phyloP scores from a whole-genome alignment of 2,113 vertebrate species.

The Columba livia region DNA sequence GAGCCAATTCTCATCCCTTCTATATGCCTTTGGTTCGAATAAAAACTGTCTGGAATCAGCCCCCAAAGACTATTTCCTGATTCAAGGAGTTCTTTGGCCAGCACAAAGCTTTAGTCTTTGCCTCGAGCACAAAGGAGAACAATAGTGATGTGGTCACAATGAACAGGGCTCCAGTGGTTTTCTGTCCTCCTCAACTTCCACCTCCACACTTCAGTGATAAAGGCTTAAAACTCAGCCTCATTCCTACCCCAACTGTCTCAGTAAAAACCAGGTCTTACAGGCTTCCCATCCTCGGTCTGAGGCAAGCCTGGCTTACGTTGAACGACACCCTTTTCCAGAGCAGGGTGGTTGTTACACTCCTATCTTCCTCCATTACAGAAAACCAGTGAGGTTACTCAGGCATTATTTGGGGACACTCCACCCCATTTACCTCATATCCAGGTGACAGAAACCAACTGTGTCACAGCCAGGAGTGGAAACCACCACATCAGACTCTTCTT shows the following conservation, averaged over 20 bases:
- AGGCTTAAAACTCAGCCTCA: not conserved
- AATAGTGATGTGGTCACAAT: accelerated
- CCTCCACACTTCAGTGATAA: not conserved
- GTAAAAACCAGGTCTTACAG: not conserved
- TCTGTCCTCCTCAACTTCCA: not conserved
- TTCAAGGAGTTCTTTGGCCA: not conserved
- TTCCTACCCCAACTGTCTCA: not conserved
- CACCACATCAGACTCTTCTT: not conserved
- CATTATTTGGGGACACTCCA: not conserved
- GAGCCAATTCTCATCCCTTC: not conserved
- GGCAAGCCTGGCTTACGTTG: not conserved
- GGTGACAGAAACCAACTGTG: not conserved
- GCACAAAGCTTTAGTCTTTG: not conserved
- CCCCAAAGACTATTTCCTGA: not conserved
- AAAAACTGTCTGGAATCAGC: not conserved
- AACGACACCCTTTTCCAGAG: not conserved
- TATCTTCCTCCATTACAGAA: not conserved
- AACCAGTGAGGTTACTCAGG: not conserved
- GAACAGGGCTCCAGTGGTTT: not conserved
- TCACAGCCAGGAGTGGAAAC: not conserved
- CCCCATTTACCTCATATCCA: not conserved
- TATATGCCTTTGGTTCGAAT: not conserved
- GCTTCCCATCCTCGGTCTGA: not conserved
- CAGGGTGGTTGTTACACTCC: not conserved
- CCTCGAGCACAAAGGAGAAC: not conserved